Evolutionary conservation across 2,888 invertebrate genomes (phyloP).

Genomic region (Junonia oenone): DNA sequence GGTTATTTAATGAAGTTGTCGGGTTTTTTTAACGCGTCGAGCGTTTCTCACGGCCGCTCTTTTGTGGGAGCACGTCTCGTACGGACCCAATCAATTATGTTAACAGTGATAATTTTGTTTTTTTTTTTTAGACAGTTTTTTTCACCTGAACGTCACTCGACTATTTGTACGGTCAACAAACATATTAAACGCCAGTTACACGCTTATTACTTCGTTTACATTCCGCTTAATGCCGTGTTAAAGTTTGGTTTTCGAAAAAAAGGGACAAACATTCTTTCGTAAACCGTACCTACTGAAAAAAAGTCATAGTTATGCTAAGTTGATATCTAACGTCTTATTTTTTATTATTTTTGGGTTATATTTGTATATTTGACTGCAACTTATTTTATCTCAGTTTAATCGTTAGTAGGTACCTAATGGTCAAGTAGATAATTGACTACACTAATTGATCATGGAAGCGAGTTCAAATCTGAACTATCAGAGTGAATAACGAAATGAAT

Average conservation of each 20-base stretch:
- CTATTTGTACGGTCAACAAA: conserved; percentile 57
- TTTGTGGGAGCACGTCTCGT: conserved; percentile 70
- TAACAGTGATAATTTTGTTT: conserved; percentile 71
- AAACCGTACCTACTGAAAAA: too few species aligned
- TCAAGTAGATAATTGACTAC: too few species aligned
- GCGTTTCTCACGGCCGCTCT: conserved; percentile 61
- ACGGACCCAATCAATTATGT: conserved; percentile 75
- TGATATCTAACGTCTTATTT: too few species aligned
- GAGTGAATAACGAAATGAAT: too few species aligned
- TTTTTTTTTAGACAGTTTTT: conserved; percentile 29
- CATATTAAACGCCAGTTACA: conserved; percentile 68
- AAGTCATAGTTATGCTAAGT: too few species aligned
- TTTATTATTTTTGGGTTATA: too few species aligned
- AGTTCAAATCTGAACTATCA: too few species aligned
- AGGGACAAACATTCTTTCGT: not conserved
- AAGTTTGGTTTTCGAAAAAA: conserved; percentile 14
- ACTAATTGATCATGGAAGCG: too few species aligned
- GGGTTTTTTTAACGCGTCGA: conserved; percentile 49
- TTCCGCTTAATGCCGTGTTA: conserved; percentile 17
- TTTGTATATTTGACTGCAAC: too few species aligned
- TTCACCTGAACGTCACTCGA: conserved; percentile 33
- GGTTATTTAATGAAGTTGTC: conserved; percentile 77
- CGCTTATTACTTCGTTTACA: conserved; percentile 50
- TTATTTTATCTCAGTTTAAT: too few species aligned
- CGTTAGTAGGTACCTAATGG: too few species aligned